These are phyloP conservation scores for Procambarus virginalis DNA, from an alignment of 1,140 invertebrate genomes.

Conservation along the genomic window DNA sequence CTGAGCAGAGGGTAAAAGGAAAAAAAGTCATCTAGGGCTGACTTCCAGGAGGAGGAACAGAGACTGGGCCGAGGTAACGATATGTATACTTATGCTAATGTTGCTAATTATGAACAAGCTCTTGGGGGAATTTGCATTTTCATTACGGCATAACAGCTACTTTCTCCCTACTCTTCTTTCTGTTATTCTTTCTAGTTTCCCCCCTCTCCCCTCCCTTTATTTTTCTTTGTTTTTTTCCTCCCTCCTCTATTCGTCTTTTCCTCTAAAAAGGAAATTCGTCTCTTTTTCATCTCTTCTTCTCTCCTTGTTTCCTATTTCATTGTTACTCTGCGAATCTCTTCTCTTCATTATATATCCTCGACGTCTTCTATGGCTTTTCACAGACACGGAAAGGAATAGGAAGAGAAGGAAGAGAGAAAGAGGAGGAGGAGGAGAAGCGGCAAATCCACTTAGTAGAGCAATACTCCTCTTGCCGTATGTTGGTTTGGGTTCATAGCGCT, in stretches of 20 bases:
- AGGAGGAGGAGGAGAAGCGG: conserved; percentile 10
- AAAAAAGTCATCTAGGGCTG: background rate
- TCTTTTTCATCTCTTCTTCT: background rate
- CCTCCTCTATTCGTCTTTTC: background rate
- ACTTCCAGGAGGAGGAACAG: background rate
- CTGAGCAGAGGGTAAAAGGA: background rate
- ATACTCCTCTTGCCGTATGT: too few relatives aligned
- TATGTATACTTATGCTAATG: conserved; percentile 49
- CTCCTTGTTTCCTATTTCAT: too few relatives aligned
- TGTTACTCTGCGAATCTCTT: too few relatives aligned
- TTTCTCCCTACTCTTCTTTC: background rate
- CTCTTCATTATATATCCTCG: too few relatives aligned
- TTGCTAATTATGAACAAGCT: conserved; percentile 47
- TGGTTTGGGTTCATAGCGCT: too few relatives aligned
- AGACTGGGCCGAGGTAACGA: background rate
- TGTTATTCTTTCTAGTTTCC: background rate
- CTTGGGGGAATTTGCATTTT: conserved; percentile 50
- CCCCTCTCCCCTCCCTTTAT: background rate
- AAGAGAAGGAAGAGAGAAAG: background rate
- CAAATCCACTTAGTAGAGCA: background rate
- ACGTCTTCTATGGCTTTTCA: background rate
- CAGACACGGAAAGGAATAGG: background rate
- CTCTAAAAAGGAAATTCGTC: background rate
- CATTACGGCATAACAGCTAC: conserved; percentile 45
- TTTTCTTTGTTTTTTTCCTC: background rate